A percentile compares a stretch with the other conserved stretches of the same genome.
phyloP scores from a whole-genome alignment of 1,140 invertebrate species.

The Aphelenchoides besseyi region DNA sequence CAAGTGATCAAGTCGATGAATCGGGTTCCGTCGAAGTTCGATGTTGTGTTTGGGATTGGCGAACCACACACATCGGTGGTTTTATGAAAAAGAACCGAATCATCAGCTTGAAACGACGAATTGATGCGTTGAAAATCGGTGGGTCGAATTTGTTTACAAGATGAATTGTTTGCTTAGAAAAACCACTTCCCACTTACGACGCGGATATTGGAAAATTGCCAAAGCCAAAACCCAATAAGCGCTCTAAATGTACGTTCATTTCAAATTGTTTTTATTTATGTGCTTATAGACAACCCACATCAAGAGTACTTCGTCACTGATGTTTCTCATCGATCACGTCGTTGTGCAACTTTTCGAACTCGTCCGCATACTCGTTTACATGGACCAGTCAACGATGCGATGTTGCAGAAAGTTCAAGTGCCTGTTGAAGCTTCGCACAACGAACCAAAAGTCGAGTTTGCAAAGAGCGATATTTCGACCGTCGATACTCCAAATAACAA shows the following conservation, averaged over 20 bases:
- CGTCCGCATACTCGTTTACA: not conserved
- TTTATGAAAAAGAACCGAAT: constrained; percentile 17
- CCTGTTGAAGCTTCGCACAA: constrained; percentile 9
- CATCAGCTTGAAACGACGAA: not conserved
- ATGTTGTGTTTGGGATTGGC: constrained; percentile 11
- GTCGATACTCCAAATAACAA: not conserved
- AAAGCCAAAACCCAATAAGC: not conserved
- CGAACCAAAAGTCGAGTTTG: not conserved
- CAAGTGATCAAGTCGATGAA: not conserved
- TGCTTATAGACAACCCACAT: constrained; percentile 19
- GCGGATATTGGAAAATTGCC: constrained; percentile 12
- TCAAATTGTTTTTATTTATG: constrained; percentile 2
- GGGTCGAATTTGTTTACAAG: constrained; percentile 8
- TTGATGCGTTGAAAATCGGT: constrained; percentile 4
- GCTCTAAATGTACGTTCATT: constrained; percentile 12
- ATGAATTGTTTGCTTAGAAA: constrained; percentile 10
- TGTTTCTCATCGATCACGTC: constrained; percentile 20
- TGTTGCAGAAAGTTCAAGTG: constrained; percentile 20
- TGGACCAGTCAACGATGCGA: constrained; percentile 13
- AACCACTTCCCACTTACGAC: constrained; percentile 6
- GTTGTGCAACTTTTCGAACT: constrained; percentile 10
- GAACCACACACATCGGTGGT: constrained; percentile 13
- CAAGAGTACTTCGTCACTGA: constrained; percentile 21
- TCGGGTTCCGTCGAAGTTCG: not conserved
- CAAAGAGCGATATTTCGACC: not conserved